Evolutionary conservation across 2,797 vertebrate genomes (phyloP).

Genomic region (Catharus ustulatus): DNA sequence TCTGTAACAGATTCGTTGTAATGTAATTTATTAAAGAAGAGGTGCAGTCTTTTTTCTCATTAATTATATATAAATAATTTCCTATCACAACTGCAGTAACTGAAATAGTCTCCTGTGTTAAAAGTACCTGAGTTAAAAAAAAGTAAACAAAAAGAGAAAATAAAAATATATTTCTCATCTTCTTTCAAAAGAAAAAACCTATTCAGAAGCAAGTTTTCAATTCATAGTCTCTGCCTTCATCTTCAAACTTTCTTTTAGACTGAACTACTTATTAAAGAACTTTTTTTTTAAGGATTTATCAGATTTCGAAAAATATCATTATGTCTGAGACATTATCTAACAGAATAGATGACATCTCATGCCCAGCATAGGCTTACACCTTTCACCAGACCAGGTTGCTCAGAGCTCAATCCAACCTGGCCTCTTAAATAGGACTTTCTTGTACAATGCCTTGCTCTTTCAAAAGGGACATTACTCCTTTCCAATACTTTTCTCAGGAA

Average conservation of each 20-base stretch:
- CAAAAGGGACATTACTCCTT: background rate
- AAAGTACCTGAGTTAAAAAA: background rate
- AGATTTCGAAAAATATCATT: background rate
- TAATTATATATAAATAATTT: background rate
- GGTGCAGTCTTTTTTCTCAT: background rate
- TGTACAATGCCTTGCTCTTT: background rate
- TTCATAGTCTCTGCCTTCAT: background rate
- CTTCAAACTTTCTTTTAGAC: background rate
- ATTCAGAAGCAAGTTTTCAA: background rate
- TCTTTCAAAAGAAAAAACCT: background rate
- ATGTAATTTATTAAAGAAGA: background rate
- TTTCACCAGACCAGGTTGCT: background rate
- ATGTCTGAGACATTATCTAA: background rate
- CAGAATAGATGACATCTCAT: background rate
- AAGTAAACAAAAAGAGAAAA: background rate
- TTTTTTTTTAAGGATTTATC: background rate
- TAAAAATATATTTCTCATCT: background rate
- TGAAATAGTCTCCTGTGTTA: background rate
- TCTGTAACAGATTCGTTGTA: background rate
- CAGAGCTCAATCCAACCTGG: background rate
- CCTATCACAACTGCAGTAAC: background rate
- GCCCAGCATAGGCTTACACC: rapidly evolving
- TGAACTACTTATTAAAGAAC: background rate
- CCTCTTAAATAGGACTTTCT: background rate
- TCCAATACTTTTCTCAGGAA: background rate